A percentile compares a stretch with the other conserved stretches of the same genome.
phyloP scores from a whole-genome alignment of 2,113 vertebrate species.

The Columba livia region DNA sequence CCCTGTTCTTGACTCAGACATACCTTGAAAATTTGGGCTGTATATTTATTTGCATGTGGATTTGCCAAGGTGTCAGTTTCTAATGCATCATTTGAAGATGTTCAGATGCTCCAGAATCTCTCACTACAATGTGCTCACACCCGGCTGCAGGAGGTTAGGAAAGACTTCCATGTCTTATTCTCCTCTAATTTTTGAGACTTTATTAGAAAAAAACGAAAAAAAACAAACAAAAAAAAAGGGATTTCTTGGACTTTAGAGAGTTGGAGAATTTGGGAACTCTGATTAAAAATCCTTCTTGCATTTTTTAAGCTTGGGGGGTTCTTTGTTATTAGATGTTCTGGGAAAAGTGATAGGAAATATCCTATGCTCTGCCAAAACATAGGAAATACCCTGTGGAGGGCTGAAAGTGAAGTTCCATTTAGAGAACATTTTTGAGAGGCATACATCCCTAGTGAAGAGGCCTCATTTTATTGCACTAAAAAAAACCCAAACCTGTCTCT shows the following conservation, averaged over 20 bases:
- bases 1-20: neutral
- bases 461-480: neutral
- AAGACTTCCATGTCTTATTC: neutral
- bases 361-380: neutral
- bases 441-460: neutral
- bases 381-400: neutral
- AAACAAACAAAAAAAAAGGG: neutral
- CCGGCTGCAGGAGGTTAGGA: neutral
- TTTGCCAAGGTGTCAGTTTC: neutral
- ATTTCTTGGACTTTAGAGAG: neutral
- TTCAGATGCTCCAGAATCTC: neutral
- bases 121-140: fast-evolving
- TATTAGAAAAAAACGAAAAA: neutral
- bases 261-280: neutral
- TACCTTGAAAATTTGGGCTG: neutral
- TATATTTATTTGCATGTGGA: neutral
- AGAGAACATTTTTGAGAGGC: neutral
- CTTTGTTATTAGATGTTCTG: neutral
- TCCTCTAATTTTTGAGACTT: neutral
- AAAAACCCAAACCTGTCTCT: neutral
- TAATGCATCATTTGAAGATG: neutral
- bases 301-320: neutral
- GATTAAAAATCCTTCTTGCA: neutral
- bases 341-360: neutral
- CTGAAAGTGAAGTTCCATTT: neutral